Evolutionary conservation across 2,888 invertebrate species (phyloP).

Genomic region (Cantharis rustica): DNA sequence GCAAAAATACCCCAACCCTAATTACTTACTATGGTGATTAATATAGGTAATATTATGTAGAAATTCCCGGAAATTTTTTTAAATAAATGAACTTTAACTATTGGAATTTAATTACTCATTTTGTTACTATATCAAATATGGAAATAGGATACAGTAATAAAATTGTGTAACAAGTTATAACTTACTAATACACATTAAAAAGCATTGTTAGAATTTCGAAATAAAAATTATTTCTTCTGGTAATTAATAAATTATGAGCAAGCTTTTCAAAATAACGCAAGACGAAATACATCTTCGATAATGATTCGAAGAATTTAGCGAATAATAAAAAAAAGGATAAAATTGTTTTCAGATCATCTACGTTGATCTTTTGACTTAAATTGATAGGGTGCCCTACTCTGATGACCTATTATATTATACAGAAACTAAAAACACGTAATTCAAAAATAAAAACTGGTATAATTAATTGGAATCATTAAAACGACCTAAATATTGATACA

Average conservation of each 20-base stretch:
- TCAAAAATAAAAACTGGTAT: slow-evolving; percentile 2
- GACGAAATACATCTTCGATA: not conserved
- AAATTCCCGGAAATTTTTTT: not conserved
- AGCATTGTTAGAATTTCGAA: not conserved
- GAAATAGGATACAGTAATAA: not conserved
- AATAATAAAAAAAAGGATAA: slow-evolving; percentile 19
- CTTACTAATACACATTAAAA: not conserved
- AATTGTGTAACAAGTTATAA: not conserved
- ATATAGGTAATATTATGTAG: too few species aligned
- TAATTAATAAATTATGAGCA: not conserved
- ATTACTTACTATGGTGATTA: not conserved
- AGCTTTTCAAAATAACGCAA: not conserved
- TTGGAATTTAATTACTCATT: not conserved
- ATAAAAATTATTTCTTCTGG: not conserved
- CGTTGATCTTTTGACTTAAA: slow-evolving; percentile 19
- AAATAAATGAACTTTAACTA: not conserved
- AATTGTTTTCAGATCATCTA: slow-evolving; percentile 9
- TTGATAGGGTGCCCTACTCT: slow-evolving; percentile 25
- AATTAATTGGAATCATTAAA: not conserved
- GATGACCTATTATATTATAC: slow-evolving; percentile 23
- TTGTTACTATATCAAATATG: not conserved
- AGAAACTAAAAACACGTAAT: slow-evolving; percentile 4
- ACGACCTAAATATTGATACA: slow-evolving; percentile 11
- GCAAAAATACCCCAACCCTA: not conserved
- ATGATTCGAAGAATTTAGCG: slow-evolving; percentile 16